Conservation (phyloP, 2,797 vertebrate species). For the Oryzias sinensis region DNA sequence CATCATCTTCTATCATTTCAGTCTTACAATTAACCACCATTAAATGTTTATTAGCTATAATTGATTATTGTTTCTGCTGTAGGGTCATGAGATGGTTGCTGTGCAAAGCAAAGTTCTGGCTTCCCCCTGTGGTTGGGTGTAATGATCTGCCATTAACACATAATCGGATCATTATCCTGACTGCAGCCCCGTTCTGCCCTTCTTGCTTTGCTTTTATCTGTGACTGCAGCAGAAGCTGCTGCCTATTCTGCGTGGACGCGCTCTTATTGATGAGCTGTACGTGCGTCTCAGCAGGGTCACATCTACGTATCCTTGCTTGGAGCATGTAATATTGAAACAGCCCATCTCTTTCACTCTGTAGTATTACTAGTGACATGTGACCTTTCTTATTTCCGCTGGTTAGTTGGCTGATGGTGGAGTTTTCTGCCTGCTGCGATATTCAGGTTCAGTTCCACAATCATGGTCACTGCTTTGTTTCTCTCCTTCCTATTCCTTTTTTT, state of each 20-base stretch:
- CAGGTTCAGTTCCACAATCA: conserved; percentile 2
- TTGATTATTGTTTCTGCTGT: conserved; percentile 31
- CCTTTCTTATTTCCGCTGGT: conserved; percentile 47
- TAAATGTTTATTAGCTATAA: neutral
- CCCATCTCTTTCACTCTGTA: conserved; percentile 20
- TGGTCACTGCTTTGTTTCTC: neutral
- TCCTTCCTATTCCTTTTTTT: too few species aligned
- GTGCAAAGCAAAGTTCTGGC: conserved; percentile 25
- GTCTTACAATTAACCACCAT: too few species aligned
- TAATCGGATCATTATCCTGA: conserved; percentile 55
- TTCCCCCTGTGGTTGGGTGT: conserved; percentile 34
- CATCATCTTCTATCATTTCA: too few species aligned
- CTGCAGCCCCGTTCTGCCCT: conserved; percentile 24
- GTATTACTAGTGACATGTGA: conserved; percentile 49
- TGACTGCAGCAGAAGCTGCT: conserved; percentile 29
- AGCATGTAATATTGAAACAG: conserved; percentile 21
- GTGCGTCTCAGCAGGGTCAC: conserved; percentile 9
- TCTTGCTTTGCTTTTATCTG: conserved; percentile 29
- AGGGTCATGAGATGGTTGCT: conserved; percentile 35
- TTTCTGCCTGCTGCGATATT: conserved; percentile 20
- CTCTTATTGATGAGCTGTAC: neutral
- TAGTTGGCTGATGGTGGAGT: conserved; percentile 9
- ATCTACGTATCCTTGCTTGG: conserved; percentile 20
- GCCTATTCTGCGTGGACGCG: neutral
- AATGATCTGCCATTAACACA: conserved; percentile 57